These are phyloP conservation scores for Ostrea edulis DNA, from an alignment of 1,140 invertebrate genomes.

Conservation along the genomic window DNA sequence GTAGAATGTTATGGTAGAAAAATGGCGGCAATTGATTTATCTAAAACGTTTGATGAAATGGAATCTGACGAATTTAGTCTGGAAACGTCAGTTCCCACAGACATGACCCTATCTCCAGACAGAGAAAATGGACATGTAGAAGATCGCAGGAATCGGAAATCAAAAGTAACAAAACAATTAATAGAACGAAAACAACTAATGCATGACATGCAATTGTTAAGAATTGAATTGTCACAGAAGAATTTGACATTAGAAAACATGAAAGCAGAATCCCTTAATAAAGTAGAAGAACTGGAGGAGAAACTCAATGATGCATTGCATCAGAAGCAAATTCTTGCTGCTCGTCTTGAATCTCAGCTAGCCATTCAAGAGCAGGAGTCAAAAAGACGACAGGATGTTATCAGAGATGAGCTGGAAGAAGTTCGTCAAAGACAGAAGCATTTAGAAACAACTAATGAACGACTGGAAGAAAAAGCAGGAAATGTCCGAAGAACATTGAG, in stretches of 20 bases:
- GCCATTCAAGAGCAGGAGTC: conserved; percentile 77
- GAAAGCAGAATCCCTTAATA: conserved; percentile 76
- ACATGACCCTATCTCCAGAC: conserved; percentile 75
- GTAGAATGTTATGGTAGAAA: background rate
- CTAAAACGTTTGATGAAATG: conserved; percentile 74
- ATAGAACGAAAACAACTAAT: conserved; percentile 78
- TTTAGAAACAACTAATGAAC: conserved; percentile 78
- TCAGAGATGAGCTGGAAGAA: conserved; percentile 75
- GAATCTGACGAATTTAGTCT: conserved; percentile 74
- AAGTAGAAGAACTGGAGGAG: conserved; percentile 78
- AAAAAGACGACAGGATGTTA: conserved; percentile 73
- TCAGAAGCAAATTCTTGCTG: conserved; percentile 78
- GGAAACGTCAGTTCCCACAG: conserved; percentile 75
- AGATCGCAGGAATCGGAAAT: conserved; percentile 63
- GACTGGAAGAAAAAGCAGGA: conserved; percentile 76
- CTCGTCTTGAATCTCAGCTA: conserved; percentile 76
- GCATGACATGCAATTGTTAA: conserved; percentile 79
- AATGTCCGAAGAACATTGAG: conserved; percentile 73
- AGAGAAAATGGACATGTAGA: conserved; percentile 62
- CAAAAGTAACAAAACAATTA: conserved; percentile 70
- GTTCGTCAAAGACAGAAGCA: conserved; percentile 75
- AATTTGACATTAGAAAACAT: conserved; percentile 76
- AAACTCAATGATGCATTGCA: conserved; percentile 77
- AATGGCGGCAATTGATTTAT: conserved; percentile 74
- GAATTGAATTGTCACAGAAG: conserved; percentile 79